Base-by-base conservation (phyloP, 2,888 invertebrate genomes). In the Melanargia galathea region DNA sequence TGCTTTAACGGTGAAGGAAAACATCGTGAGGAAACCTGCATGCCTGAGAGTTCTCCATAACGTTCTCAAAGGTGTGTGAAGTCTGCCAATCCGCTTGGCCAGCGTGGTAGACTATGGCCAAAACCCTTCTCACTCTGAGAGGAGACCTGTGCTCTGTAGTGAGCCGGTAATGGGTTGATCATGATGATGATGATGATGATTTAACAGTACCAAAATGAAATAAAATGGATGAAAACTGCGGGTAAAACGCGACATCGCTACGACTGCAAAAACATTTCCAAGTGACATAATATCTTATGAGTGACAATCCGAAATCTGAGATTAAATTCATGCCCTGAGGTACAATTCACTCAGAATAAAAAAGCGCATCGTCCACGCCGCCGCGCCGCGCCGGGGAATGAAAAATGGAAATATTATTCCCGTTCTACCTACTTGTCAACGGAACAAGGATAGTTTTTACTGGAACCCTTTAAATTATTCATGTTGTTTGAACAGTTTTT, bases 251-350 rank as follows among this genome's bases (percentile, higher is more conserved):
- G 8, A 38, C 38, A 38, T 38, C 38, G 38, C 38, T 40, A 45
- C 45, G 35, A 62, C 49, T 59, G 46, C 49, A 58, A 35, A 63
- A 64, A 71, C 73, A 75, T 74, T 69, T 74, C 74, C 72, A 81
- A 82, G 79, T 82, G 83, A 84, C 80, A 77, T 76, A 84, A 77
- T 76, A 84, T 85, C 83, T 87, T 86, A 84, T 82, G 83, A 84
- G 82, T 83, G 87, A 85, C 84, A 83, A 80, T 80, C 82, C 79
- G 81, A 82, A 86, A 84, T 79, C 85, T 78, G 80, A 89, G 90
- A 90, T 90, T 90, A 90, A 90, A 90, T 88, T 88, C 87, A 86
- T 87, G 82, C 87, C 89, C 89, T 75, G 84, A 84, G 90, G 90
- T 84, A 81, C 83, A 82, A 85, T 88, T 86, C 83, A 80, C 82